phyloP scores from a whole-genome alignment of 2,888 invertebrate genomes.

The Erannis defoliaria region DNA sequence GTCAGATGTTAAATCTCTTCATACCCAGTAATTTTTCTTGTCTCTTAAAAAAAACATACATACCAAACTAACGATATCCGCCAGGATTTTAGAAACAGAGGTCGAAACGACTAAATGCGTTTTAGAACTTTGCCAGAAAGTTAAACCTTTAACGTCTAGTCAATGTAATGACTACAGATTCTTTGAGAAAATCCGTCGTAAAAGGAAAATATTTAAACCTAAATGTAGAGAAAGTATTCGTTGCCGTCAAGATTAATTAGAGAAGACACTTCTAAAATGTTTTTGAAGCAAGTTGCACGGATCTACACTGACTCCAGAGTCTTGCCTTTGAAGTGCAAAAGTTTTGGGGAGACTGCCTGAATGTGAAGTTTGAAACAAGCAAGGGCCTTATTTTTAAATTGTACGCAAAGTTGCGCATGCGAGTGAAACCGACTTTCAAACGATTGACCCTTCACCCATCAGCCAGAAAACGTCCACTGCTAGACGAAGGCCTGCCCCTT shows the following conservation, averaged over 20 bases:
- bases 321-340: conserved; percentile 21
- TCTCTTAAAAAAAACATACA: too few relatives aligned
- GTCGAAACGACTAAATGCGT: neutral
- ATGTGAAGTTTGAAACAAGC: conserved; percentile 14
- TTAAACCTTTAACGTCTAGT: neutral
- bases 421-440: too few relatives aligned
- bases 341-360: conserved; percentile 17
- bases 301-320: neutral
- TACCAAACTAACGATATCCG: neutral
- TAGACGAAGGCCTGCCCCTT: too few relatives aligned
- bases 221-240: conserved; percentile 8
- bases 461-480: too few relatives aligned
- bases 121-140: neutral
- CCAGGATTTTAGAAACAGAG: neutral
- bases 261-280: conserved; percentile 21
- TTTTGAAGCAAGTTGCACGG: neutral
- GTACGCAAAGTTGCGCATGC: too few relatives aligned
- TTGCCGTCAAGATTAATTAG: conserved; percentile 21
- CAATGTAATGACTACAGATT: neutral
- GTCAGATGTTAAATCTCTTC: too few relatives aligned
- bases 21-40: too few relatives aligned
- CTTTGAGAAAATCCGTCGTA: conserved; percentile 4
- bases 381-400: too few relatives aligned
- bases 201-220: conserved; percentile 2
- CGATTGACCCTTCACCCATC: too few relatives aligned